phyloP scores from a whole-genome alignment of 2,113 vertebrate genomes.

The Parotia lawesii region DNA sequence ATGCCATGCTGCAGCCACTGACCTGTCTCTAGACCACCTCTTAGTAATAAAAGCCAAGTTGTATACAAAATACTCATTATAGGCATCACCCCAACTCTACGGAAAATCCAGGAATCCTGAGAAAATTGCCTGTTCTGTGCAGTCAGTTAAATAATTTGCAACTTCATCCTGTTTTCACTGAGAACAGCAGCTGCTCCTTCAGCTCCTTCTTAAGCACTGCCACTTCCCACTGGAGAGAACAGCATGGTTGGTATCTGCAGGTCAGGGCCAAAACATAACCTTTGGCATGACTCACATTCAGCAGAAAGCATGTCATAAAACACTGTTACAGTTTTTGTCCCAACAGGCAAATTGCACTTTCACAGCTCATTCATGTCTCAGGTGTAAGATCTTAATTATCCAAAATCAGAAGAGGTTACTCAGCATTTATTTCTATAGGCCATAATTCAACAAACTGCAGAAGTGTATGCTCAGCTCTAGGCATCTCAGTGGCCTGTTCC shows the following conservation, averaged over 20 bases:
- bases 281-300: background rate
- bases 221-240: background rate
- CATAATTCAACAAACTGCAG: background rate
- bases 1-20: background rate
- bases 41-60: background rate
- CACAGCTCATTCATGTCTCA: background rate
- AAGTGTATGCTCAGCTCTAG: background rate
- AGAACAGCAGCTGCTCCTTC: background rate
- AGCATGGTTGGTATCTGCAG: background rate
- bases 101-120: background rate
- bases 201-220: background rate
- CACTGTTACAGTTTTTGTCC: background rate
- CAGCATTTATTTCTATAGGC: background rate
- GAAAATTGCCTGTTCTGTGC: background rate
- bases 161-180: background rate
- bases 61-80: rapidly evolving
- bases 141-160: background rate
- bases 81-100: background rate
- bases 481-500: background rate
- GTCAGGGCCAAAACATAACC: background rate
- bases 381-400: background rate
- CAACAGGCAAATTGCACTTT: background rate
- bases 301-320: background rate
- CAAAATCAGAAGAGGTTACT: background rate
- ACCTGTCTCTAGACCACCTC: background rate